Evolutionary conservation across 2,888 invertebrate species (phyloP), one percentile per base, ranked within the genome.

Genomic region (Acanthopleura granulata): DNA sequence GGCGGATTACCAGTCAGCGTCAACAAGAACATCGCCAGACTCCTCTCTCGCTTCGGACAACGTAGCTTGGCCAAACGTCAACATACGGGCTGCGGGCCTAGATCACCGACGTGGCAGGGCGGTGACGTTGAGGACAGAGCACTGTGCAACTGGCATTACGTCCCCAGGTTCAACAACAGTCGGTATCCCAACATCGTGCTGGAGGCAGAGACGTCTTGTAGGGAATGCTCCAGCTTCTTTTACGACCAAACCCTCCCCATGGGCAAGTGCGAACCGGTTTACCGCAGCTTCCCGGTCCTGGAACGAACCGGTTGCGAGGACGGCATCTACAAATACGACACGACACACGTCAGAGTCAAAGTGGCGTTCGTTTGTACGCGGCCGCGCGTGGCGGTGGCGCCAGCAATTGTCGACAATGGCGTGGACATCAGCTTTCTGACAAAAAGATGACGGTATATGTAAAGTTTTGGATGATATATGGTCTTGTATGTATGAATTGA

Each of bases 161-260:
- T 66, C 22, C 66, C 66, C 15, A 66, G 25, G 25, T 25, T 22
- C 29, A 66, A 66, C 66, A 27, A 15, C 29, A 66, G 66, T 27
- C 66, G 66, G 22, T 66, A 66, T 27, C 66, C 66, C 4, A 66
- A 66, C 25, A 66, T 66, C 25, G 66, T 66, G 22, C 6, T 66
- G 18, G 66, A 66, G 29, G 66, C 66, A 27, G 66, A 66, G 66
- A 27, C 25, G 16, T 22, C 66, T 22, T 66, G 66, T 14, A 15
- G 22, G 29, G 22, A 66, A 6, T 66, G 66, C 25, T 66, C 66
- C 22, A 27, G 27, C 16, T 22, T 22, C 29, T 57, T 57, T 57
- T 22, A 6, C 66, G 29, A 66, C 25, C 16, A 22, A 27, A 15
- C 25, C 6, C 29, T 27, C 25, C 16, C 66, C 4, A 1, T 66